Evolutionary conservation across 2,888 invertebrate genomes (phyloP), one percentile per base, ranked within the genome.

Genomic region (Macrosiphum euphorbiae): DNA sequence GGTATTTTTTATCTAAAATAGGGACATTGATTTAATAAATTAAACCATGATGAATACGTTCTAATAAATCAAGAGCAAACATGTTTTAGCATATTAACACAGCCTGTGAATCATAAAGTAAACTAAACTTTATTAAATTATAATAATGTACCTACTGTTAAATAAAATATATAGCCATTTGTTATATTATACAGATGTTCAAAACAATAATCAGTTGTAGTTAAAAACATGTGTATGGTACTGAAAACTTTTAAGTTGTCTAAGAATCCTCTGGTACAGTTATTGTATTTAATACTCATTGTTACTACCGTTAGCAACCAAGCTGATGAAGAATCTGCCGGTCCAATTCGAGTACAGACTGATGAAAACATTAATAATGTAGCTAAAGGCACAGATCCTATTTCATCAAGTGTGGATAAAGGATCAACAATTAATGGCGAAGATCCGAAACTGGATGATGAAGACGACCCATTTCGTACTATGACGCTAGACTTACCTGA

Each of bases 141-240:
- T 44, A 11, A 85, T 47, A 55, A 88, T 88, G 50, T 87, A 35
- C 20, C 16, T 78, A 41, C 11, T 11, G 4, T 86, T 16, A 28
- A 47, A 35, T 55, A 35, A 24, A 52, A 26, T 55, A 52, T 88
- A 52, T 52, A 88, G 24, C 20, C n/a, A 52, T 52, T 52, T 88
- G 52, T 10, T 88, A 24, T 88, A 52, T 35, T 35, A 41, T 35
- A 55, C 52, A 55, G 10, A 55, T 52, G 24, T 88, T 78, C 50
- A 78, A 26, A 35, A 78, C 35, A 50, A 41, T 35, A 35, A 35
- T n/a, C 78, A 24, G 7, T 58, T 41, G 26, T 5, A 78, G 50
- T 90, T 90, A n/a, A 35, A 91, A 91, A 84, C 7, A 91, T 91
- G 91, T 84, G 55, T 55, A 28, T 55, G 41, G 55, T 20, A 28